phyloP scores from a whole-genome alignment of 1,140 invertebrate genomes.

The Triops cancriformis region DNA sequence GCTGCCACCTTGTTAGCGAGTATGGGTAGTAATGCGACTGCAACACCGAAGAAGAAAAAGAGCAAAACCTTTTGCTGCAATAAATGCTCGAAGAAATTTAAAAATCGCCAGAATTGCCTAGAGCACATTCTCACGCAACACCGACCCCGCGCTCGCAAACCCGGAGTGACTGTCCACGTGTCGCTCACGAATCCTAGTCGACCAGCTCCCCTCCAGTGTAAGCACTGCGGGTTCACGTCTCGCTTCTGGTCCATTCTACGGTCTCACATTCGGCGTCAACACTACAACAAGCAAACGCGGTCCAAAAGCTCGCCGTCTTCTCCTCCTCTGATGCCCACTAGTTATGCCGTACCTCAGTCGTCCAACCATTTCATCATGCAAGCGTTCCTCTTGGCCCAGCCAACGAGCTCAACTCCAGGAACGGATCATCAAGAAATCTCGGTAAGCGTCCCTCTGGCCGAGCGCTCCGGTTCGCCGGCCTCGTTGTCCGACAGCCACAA shows the following conservation, averaged over 20 bases:
- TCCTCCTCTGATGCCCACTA: conserved; percentile 25
- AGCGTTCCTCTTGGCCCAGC: conserved; percentile 69
- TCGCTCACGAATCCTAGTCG: neutral
- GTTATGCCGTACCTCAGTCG: conserved; percentile 34
- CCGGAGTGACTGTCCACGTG: neutral
- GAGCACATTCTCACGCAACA: conserved; percentile 41
- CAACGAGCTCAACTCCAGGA: conserved; percentile 21
- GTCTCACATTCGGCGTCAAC: conserved; percentile 51
- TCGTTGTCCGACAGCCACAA: neutral
- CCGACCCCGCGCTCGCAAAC: conserved; percentile 28
- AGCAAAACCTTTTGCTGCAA: conserved; percentile 38
- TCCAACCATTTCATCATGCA: conserved; percentile 60
- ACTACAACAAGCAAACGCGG: conserved; percentile 23
- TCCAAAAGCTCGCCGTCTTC: neutral
- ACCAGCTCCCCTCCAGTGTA: conserved; percentile 45
- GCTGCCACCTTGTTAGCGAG: neutral
- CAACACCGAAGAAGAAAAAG: conserved; percentile 19
- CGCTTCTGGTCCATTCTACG: conserved; percentile 53
- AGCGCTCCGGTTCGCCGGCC: conserved; percentile 18
- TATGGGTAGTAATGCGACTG: conserved; percentile 11
- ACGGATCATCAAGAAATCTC: neutral
- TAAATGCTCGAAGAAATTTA: conserved; percentile 43
- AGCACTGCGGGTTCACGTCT: conserved; percentile 56
- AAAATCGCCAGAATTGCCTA: conserved; percentile 38
- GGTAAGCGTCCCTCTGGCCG: conserved; percentile 25